These are phyloP conservation scores for Coleophora flavipennella DNA, from an alignment of 2,888 invertebrate species.

Conservation along the genomic window DNA sequence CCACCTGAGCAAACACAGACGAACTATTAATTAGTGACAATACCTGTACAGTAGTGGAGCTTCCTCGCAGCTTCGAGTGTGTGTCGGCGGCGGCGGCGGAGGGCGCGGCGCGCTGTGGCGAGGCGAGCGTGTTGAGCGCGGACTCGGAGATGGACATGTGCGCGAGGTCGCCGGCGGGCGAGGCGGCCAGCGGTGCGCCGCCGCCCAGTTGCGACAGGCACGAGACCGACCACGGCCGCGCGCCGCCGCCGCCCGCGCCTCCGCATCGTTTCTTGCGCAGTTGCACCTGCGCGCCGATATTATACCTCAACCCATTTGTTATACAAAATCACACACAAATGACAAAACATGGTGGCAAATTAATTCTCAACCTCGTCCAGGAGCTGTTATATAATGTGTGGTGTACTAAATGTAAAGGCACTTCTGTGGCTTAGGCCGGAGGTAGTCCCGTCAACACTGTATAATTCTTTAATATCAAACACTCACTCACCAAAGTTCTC, in stretches of 20 bases:
- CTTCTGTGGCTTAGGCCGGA: too few relatives aligned
- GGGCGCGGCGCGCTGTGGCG: conserved; percentile 60
- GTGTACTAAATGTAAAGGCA: too few relatives aligned
- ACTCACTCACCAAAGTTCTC: too few relatives aligned
- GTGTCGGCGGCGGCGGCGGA: too few relatives aligned
- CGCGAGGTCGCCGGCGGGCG: conserved; percentile 56
- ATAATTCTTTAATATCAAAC: too few relatives aligned
- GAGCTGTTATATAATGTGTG: too few relatives aligned
- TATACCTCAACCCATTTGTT: conserved; percentile 13
- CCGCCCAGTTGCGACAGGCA: conserved; percentile 83
- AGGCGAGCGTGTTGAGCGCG: conserved; percentile 82
- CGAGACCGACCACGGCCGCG: conserved; percentile 91
- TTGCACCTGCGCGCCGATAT: conserved; percentile 60
- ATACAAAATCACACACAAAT: conserved; percentile 4
- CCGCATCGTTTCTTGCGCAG: conserved; percentile 74
- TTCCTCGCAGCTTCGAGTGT: conserved; percentile 56
- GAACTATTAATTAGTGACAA: conserved; percentile 12
- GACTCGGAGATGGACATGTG: conserved; percentile 92
- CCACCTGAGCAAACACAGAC: too few relatives aligned
- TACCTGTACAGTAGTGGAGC: conserved; percentile 67
- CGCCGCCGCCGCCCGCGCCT: conserved; percentile 77
- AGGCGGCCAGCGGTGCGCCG: conserved; percentile 50
- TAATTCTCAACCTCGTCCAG: too few relatives aligned
- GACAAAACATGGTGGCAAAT: too few relatives aligned
- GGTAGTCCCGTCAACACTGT: too few relatives aligned